Evolutionary conservation across 1,140 invertebrate species (phyloP).

Genomic region (Choristoneura fumiferana): DNA sequence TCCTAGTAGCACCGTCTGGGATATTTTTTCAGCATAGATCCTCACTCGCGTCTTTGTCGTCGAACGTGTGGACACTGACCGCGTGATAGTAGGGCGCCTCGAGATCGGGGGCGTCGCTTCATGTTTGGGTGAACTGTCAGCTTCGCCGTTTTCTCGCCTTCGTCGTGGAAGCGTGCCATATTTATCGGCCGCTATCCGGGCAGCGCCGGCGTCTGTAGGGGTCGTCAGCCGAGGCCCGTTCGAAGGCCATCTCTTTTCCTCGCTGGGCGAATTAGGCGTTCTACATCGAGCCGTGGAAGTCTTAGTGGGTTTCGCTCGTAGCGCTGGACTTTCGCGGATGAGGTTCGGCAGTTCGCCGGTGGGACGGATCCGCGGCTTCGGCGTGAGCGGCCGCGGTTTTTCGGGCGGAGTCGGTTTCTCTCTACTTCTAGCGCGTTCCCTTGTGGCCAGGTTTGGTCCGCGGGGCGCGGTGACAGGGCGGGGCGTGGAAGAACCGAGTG

Average conservation of each 20-base stretch:
- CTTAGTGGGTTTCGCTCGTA: conserved; percentile 78
- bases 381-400: conserved; percentile 70
- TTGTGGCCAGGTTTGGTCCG: conserved; percentile 68
- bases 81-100: conserved; percentile 64
- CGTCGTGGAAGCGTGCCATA: conserved; percentile 88
- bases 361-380: conserved; percentile 79
- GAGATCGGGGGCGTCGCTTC: conserved; percentile 67
- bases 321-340: conserved; percentile 73
- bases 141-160: conserved; percentile 77
- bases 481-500: conserved; percentile 75
- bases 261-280: conserved; percentile 82
- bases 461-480: conserved; percentile 77
- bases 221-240: conserved; percentile 57
- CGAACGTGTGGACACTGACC: conserved; percentile 78
- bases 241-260: conserved; percentile 84
- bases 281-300: conserved; percentile 79
- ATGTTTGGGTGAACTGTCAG: conserved; percentile 75
- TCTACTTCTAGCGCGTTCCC: conserved; percentile 77
- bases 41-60: conserved; percentile 78
- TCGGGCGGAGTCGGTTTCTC: conserved; percentile 73
- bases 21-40: conserved; percentile 88
- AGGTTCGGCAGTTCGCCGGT: conserved; percentile 74
- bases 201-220: conserved; percentile 63
- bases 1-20: conserved; percentile 86
- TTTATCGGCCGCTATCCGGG: conserved; percentile 81